Base-by-base conservation (phyloP, 2,888 invertebrate genomes). In the Drosophila longiperda region DNA sequence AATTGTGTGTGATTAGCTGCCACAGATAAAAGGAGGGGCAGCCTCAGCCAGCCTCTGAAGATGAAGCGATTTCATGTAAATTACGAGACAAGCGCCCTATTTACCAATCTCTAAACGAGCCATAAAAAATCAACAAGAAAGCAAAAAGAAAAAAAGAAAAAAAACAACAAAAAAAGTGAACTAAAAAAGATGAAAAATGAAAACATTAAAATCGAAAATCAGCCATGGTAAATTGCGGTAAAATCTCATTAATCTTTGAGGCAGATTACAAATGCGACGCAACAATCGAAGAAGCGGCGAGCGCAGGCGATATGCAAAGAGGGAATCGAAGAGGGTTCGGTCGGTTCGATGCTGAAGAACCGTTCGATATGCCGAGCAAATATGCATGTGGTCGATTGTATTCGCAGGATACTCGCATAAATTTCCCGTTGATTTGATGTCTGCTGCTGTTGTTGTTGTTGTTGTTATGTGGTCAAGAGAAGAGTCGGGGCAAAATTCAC, bases 31-130 rank as follows among this genome's bases (percentile, higher is more conserved):
- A 20, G 33, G 29, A 29, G 32, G 57, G 53, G 26, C n/a, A 32
- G 9, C 29, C 42, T 23, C 40, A 42, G 48, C 38, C 20, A 42
- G 55, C 77, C 75, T 64, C 49, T 33, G 71, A 32, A 87, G 89
- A 88, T 90, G 84, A 90, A 88, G 87, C 78, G 87, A 88, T 88
- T 88, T 88, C 90, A 89, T 90, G 89, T 89, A 89, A 88, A 90
- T 88, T 88, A 88, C 76, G 89, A 87, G 89, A 89, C 90, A 89
- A 79, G 87, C 89, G 80, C 87, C 77, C 82, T 73, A 80, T 81
- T 90, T 78, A 80, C 73, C 67, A 54, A 78, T 54, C 49, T 26
- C 78, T 76, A 88, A 89, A 90, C 87, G 82, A 88, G 66, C 78
- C 87, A 88, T 90, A 88, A 83, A 87, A 89, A 89, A 80, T 72